Evolutionary conservation across 2,888 invertebrate species (phyloP), one percentile per base, ranked within the genome.

Genomic region (Pecten maximus): DNA sequence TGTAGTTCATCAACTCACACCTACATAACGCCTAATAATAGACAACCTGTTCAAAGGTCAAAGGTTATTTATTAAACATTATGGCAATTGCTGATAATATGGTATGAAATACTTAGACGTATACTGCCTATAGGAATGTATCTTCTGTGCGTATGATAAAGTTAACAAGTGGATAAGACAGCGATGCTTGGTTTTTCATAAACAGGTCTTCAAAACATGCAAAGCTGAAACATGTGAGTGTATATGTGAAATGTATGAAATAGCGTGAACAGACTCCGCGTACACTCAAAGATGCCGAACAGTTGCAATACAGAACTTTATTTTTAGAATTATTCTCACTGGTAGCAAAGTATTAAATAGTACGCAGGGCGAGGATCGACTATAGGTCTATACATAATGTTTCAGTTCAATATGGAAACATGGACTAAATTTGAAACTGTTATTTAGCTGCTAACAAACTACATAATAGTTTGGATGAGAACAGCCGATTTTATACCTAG

Each of bases 261-360:
- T 74, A 74, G 74, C 74, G 74, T 0, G 74, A 74, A 74, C 74
- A 74, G 35, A 28, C 28, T 74, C 8, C 28, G 74, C 35, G 74
- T 74, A 74, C 35, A 35, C 74, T 15, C 35, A 28, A 74, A 74
- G 74, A 74, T 74, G 74, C 74, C 74, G 28, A 74, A 74, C 74
- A 74, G 74, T 74, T 74, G 74, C 74, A 74, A 74, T 74, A 74
- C 74, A 74, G 74, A 74, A 74, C 74, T 74, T 74, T 74, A 74
- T 74, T 74, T 74, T 74, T 74, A 74, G 74, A 74, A 74, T 15
- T 74, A 74, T 74, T 35, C 54, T n/a, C 74, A 74, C 74, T 74
- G 74, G 74, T 74, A 74, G 74, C 74, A 74, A 74, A 74, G 74
- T 35, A 74, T 74, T 74, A 35, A 74, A 74, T 74, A 74, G 35